Percentiles rank a stretch among this genome's conserved stretches.
These are phyloP conservation scores for Galleria mellonella DNA, from an alignment of 1,140 invertebrate genomes.

Conservation along the genomic window DNA sequence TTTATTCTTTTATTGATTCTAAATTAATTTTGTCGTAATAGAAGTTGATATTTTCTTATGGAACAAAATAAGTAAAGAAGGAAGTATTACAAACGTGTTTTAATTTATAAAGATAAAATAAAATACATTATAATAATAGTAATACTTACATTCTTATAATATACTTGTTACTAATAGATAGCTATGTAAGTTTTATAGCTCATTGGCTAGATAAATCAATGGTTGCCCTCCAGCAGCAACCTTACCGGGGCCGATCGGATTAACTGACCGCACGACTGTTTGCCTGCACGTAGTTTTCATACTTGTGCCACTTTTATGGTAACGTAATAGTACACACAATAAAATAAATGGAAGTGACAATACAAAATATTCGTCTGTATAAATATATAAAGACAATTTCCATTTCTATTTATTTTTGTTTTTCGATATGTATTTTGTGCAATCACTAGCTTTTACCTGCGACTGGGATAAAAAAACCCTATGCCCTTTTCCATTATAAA, in stretches of 20 bases:
- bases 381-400: too few relatives aligned
- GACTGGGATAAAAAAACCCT: too few relatives aligned
- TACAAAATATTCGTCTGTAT: background rate
- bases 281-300: background rate
- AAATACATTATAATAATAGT: too few relatives aligned
- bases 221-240: slow-evolving; percentile 12
- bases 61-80: too few relatives aligned
- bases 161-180: background rate
- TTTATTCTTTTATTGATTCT: too few relatives aligned
- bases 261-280: slow-evolving; percentile 8
- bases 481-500: too few relatives aligned
- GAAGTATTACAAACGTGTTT: too few relatives aligned
- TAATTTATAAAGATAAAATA: too few relatives aligned
- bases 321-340: background rate
- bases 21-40: too few relatives aligned
- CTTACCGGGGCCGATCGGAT: slow-evolving; percentile 15
- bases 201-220: background rate
- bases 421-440: background rate
- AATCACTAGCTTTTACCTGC: too few relatives aligned
- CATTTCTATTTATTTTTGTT: too few relatives aligned
- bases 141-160: background rate
- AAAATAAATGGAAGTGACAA: background rate
- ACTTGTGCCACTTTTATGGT: background rate
- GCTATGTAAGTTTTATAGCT: background rate
- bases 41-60: too few relatives aligned